Conservation (phyloP, 2,888 invertebrate species). For the Rambutsinella grinnellia region DNA sequence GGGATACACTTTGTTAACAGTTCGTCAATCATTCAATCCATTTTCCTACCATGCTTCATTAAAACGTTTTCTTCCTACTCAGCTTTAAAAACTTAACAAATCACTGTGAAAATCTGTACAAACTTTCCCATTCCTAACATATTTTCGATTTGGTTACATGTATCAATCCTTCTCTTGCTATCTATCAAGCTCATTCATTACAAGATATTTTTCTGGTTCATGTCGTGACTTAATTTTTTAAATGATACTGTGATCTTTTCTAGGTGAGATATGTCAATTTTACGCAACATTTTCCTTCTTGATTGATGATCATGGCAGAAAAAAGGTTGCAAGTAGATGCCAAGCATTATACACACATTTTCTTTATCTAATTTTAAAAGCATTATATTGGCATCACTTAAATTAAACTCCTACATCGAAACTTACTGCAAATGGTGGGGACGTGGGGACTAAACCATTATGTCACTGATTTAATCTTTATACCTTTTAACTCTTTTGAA, state of each 20-base stretch:
- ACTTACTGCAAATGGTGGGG: constrained; percentile 18
- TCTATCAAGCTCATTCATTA: neutral
- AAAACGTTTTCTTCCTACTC: no score
- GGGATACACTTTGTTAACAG: no score
- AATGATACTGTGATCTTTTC: no score
- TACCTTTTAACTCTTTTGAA: no score
- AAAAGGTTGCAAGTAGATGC: neutral
- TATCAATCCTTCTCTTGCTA: no score
- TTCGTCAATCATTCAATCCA: no score
- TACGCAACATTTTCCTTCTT: constrained; percentile 37
- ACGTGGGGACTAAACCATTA: neutral
- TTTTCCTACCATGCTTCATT: no score
- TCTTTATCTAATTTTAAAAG: neutral
- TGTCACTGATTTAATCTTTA: neutral
- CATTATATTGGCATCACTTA: neutral
- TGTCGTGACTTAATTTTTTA: neutral
- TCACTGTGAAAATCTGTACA: no score
- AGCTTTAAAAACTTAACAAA: no score
- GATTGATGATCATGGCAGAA: constrained; percentile 5
- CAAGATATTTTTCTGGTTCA: neutral
- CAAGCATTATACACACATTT: no score
- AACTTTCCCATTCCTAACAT: no score
- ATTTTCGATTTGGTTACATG: no score
- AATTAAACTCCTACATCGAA: constrained; percentile 3
- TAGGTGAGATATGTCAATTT: constrained; percentile 32